A percentile compares a stretch with the other conserved stretches of the same genome.
Evolutionary conservation across 2,888 invertebrate species (phyloP).

Genomic region (Aleiodes alternator): DNA sequence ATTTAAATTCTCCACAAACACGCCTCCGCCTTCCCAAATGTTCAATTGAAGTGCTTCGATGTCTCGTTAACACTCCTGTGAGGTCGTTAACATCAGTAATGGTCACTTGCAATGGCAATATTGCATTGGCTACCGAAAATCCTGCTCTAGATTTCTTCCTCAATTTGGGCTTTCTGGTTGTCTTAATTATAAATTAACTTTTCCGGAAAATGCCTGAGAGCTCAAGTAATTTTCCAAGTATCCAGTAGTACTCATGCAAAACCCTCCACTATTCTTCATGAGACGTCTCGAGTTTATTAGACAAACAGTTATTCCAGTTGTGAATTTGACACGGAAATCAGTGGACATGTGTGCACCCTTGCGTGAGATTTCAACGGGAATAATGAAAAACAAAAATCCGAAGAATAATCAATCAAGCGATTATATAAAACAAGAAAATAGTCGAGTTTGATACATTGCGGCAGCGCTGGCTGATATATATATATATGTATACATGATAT

Average conservation of each 20-base stretch:
- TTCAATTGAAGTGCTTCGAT: slow-evolving; percentile 29
- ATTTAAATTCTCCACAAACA: slow-evolving; percentile 20
- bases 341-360: no score
- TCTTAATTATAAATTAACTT: slow-evolving; percentile 20
- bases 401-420: no score
- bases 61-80: slow-evolving; percentile 18
- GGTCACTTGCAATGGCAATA: slow-evolving; percentile 19
- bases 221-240: not conserved
- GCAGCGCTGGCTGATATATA: no score
- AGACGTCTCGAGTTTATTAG: not conserved
- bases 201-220: not conserved
- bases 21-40: slow-evolving; percentile 10
- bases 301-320: slow-evolving; percentile 17
- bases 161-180: not conserved
- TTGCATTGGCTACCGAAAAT: not conserved
- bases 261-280: slow-evolving; percentile 1
- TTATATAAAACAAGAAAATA: no score
- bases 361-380: not conserved
- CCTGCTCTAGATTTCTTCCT: slow-evolving; percentile 7
- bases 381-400: no score
- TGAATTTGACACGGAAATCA: slow-evolving; percentile 16
- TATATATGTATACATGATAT: not conserved
- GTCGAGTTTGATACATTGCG: no score
- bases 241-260: not conserved
- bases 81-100: slow-evolving; percentile 21